These are phyloP conservation scores for Caenorhabditis plicata DNA, from an alignment of 2,888 invertebrate species.

Conservation along the genomic window DNA sequence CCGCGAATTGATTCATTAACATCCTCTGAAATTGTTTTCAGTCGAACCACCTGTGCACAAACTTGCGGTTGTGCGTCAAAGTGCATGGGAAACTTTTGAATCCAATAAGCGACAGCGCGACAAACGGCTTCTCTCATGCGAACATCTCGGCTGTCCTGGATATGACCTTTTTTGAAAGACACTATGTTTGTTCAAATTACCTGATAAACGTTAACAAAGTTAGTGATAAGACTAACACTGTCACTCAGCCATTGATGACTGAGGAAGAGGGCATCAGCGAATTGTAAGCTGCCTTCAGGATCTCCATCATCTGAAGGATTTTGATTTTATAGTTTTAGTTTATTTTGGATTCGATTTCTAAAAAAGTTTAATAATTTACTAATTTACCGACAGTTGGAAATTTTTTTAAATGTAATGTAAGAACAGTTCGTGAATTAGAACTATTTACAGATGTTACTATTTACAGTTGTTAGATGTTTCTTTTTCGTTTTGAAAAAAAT, in stretches of 20 bases:
- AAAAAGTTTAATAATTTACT: too few species aligned
- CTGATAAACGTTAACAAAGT: constrained; percentile 55
- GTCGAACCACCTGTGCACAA: constrained; percentile 48
- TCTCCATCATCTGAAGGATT: too few species aligned
- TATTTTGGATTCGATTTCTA: too few species aligned
- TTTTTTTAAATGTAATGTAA: too few species aligned
- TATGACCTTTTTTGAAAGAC: neutral
- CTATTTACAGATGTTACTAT: too few species aligned
- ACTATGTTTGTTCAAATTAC: constrained; percentile 30
- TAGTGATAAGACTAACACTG: constrained; percentile 66
- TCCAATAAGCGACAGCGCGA: constrained; percentile 69
- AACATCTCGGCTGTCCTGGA: constrained; percentile 33
- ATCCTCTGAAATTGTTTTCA: constrained; percentile 38
- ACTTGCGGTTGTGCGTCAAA: constrained; percentile 70
- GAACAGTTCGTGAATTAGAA: too few species aligned
- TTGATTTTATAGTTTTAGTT: too few species aligned
- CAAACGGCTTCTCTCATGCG: constrained; percentile 44
- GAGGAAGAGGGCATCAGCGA: constrained; percentile 68
- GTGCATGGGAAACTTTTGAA: constrained; percentile 70
- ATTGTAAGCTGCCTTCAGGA: too few species aligned
- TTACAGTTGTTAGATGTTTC: too few species aligned
- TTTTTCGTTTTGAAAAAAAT: too few species aligned
- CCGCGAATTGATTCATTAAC: constrained; percentile 37
- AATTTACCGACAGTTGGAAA: too few species aligned
- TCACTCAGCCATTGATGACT: constrained; percentile 69